Conservation (phyloP, 2,797 vertebrate genomes). For the Rhynchonycteris naso region DNA sequence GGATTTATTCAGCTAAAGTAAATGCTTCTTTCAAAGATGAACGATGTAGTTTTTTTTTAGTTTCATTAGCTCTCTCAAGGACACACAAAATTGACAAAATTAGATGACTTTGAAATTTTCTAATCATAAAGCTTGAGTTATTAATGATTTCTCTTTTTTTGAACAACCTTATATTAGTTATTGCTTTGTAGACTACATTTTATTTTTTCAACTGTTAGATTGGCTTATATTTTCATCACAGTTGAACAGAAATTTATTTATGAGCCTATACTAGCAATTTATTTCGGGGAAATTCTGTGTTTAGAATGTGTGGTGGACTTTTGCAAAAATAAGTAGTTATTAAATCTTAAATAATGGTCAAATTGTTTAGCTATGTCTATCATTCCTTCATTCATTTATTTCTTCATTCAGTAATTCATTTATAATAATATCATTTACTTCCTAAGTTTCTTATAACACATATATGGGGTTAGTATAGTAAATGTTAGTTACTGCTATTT, state of each 20-base stretch:
- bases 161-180: not conserved
- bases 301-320: constrained; percentile 4
- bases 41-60: constrained; percentile 18
- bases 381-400: not conserved
- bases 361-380: not conserved
- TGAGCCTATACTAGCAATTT: not conserved
- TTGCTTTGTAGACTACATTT: constrained; percentile 32
- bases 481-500: constrained; percentile 2
- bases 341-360: not conserved
- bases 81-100: constrained; percentile 36
- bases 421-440: not conserved
- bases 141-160: constrained; percentile 42
- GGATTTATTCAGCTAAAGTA: constrained; percentile 45
- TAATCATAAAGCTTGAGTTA: not conserved
- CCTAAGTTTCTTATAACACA: not conserved
- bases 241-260: not conserved
- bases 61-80: not conserved
- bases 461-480: not conserved
- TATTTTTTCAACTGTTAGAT: not conserved
- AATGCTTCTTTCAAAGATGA: constrained; percentile 40
- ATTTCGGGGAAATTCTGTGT: not conserved
- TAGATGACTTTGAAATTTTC: constrained; percentile 41
- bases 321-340: not conserved
- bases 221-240: constrained; percentile 39
- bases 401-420: not conserved